A percentile compares a stretch with the other conserved stretches of the same genome.
phyloP scores from a whole-genome alignment of 2,113 vertebrate species.

The Pygoscelis antarcticus region DNA sequence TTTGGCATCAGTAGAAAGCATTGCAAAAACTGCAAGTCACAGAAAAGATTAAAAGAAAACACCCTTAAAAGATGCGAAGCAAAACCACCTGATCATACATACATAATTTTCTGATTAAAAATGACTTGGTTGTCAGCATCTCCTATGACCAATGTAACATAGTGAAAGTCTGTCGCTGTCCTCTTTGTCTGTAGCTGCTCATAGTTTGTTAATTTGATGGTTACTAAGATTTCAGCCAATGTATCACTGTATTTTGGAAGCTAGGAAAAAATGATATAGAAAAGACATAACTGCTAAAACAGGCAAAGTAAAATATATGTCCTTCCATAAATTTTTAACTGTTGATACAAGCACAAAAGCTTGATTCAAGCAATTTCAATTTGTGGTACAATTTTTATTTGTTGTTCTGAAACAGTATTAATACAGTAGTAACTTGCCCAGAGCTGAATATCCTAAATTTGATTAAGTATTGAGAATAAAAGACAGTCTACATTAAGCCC shows the following conservation, averaged over 20 bases:
- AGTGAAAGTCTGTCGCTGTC: conserved; percentile 87
- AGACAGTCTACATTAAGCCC: not conserved
- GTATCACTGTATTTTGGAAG: conserved; percentile 83
- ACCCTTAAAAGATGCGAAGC: not conserved
- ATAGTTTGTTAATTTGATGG: conserved; percentile 86
- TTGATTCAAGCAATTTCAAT: not conserved
- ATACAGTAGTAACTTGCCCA: not conserved
- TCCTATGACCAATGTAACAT: conserved; percentile 86
- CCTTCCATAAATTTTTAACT: not conserved
- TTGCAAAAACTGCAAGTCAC: not conserved
- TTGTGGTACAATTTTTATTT: not conserved
- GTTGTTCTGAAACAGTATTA: not conserved
- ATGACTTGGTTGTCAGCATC: conserved; percentile 88
- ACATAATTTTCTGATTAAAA: conserved; percentile 89
- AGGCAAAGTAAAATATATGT: not conserved
- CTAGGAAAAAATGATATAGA: conserved; percentile 67
- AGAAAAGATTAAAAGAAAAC: not conserved
- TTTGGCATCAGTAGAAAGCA: not conserved
- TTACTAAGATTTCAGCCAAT: conserved; percentile 86
- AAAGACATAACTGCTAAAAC: conserved; percentile 27
- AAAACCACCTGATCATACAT: conserved; percentile 38
- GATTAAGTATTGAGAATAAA: not conserved
- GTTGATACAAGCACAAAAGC: not conserved
- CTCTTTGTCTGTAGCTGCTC: conserved; percentile 84
- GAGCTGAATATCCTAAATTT: not conserved